Evolutionary conservation across 2,888 invertebrate genomes (phyloP).

Genomic region (Mamestra brassicae): DNA sequence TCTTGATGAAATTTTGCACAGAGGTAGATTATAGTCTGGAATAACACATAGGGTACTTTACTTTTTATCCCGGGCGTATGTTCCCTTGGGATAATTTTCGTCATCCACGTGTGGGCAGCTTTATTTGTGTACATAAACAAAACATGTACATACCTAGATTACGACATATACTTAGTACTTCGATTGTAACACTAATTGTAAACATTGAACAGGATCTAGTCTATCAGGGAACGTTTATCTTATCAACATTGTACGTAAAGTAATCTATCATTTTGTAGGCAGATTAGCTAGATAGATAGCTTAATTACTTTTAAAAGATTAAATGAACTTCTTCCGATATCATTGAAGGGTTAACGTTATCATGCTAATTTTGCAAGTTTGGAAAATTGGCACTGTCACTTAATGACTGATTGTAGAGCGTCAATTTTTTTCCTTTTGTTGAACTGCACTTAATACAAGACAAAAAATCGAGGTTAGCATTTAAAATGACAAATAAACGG

Average conservation of each 20-base stretch:
- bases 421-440: neutral
- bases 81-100: too few species aligned
- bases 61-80: too few species aligned
- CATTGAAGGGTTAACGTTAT: slow-evolving; percentile 32
- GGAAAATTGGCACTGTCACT: neutral
- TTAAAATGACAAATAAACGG: slow-evolving; percentile 37
- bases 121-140: slow-evolving; percentile 29
- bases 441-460: neutral
- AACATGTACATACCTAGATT: slow-evolving; percentile 23
- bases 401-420: neutral
- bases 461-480: slow-evolving; percentile 33
- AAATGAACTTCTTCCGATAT: slow-evolving; percentile 34
- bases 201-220: slow-evolving; percentile 69
- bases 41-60: too few species aligned
- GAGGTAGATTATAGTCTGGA: too few species aligned
- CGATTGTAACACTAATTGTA: slow-evolving; percentile 43
- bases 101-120: too few species aligned
- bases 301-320: slow-evolving; percentile 46
- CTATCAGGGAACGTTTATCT: slow-evolving; percentile 56
- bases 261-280: slow-evolving; percentile 38
- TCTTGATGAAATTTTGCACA: too few species aligned
- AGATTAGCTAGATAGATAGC: slow-evolving; percentile 28
- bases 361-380: slow-evolving; percentile 22
- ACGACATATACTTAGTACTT: slow-evolving; percentile 22
- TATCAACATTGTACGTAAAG: slow-evolving; percentile 49